Percentiles rank a stretch among this genome's conserved stretches.
phyloP scores from a whole-genome alignment of 1,140 invertebrate species.

The Caerostris extrusa region DNA sequence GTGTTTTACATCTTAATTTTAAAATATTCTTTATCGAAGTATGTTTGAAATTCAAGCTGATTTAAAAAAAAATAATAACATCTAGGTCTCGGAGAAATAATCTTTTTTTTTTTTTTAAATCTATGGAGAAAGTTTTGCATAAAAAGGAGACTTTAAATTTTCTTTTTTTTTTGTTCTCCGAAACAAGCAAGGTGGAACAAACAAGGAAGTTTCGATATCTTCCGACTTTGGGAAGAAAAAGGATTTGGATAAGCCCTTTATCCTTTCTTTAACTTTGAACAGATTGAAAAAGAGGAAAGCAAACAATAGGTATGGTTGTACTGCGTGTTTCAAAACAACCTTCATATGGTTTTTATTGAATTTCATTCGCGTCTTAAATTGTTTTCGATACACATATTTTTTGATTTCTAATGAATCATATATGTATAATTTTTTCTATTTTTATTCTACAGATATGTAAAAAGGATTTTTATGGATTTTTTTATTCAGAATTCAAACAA shows the following conservation, averaged over 20 bases:
- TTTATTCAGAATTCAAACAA: too few species aligned
- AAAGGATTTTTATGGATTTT: too few species aligned
- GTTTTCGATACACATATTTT: neutral
- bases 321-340: neutral
- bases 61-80: too few species aligned
- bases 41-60: too few species aligned
- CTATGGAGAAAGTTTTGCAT: neutral
- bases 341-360: neutral
- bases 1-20: too few species aligned
- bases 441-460: too few species aligned
- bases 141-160: neutral
- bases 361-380: neutral
- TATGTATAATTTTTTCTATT: too few species aligned
- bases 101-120: too few species aligned
- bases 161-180: neutral
- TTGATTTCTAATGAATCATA: too few species aligned
- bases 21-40: too few species aligned
- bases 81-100: too few species aligned
- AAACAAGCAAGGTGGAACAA: neutral
- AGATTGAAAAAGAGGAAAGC: neutral
- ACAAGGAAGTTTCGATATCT: neutral
- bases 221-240: neutral
- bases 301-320: neutral
- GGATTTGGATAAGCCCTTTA: neutral
- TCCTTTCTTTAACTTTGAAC: neutral